These are phyloP conservation scores for Dicranocentrus wangi DNA, from an alignment of 2,888 invertebrate genomes.

Conservation along the genomic window DNA sequence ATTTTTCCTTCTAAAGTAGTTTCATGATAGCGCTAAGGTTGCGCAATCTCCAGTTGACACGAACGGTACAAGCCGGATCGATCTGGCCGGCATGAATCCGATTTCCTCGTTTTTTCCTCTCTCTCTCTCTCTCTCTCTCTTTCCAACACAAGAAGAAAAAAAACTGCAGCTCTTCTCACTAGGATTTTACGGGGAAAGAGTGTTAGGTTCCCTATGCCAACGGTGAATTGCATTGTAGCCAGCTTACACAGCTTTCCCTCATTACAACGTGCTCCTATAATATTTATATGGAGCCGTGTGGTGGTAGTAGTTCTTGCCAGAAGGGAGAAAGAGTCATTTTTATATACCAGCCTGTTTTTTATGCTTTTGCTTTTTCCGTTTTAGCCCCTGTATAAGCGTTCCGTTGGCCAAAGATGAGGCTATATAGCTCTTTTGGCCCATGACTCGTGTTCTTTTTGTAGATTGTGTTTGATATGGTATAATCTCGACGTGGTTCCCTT, in stretches of 20 bases:
- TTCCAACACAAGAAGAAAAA: conserved; percentile 3
- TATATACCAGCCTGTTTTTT: too few species aligned
- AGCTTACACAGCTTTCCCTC: neutral
- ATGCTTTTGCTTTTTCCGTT: neutral
- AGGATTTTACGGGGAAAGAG: too few species aligned
- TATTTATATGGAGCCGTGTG: neutral
- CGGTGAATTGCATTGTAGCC: too few species aligned
- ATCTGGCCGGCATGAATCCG: conserved; percentile 70
- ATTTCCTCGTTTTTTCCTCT: conserved; percentile 47
- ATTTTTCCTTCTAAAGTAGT: conserved; percentile 54
- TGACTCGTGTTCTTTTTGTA: too few species aligned
- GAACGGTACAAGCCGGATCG: conserved; percentile 69
- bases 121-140: conserved; percentile 25
- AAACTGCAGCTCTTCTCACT: too few species aligned
- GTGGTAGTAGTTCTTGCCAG: neutral
- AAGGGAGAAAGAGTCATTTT: conserved; percentile 9
- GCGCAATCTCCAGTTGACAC: conserved; percentile 72
- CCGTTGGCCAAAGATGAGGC: too few species aligned
- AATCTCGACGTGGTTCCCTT: neutral
- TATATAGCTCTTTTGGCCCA: too few species aligned
- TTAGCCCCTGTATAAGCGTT: too few species aligned
- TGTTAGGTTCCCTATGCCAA: too few species aligned
- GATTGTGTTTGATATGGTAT: conserved; percentile 5
- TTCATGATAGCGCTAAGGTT: conserved; percentile 64
- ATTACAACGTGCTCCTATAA: too few species aligned